These are phyloP conservation scores for Oscarella lobularis DNA, from an alignment of 37 sponge, comb jelly and placozoan genomes.

Conservation along the genomic window DNA sequence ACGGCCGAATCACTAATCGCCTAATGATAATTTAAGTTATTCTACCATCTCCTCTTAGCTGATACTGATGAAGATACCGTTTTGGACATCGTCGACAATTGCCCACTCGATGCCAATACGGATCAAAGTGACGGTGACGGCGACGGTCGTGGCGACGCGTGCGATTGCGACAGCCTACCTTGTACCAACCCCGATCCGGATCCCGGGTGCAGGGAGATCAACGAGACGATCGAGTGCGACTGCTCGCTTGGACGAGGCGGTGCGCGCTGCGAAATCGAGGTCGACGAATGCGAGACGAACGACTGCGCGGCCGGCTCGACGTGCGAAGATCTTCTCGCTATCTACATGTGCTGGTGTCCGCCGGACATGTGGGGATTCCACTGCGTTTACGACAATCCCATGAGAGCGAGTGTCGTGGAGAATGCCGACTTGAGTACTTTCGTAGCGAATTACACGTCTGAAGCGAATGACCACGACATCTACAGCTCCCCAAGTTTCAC, in stretches of 20 bases:
- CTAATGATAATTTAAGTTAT: neutral
- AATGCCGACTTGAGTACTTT: neutral
- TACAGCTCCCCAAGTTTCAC: neutral
- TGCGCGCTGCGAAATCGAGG: neutral
- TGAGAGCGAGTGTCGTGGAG: neutral
- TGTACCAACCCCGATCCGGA: neutral
- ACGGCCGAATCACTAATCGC: neutral
- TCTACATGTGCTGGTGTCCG: neutral
- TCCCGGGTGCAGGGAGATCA: neutral
- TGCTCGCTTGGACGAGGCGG: neutral
- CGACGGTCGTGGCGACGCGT: conserved; percentile 6
- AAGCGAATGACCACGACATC: neutral
- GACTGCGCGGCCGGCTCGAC: neutral
- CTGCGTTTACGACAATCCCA: neutral
- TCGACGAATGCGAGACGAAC: neutral
- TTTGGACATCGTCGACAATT: conserved; percentile 2
- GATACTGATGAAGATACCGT: neutral
- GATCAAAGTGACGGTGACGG: neutral
- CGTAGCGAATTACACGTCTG: neutral
- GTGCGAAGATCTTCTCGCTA: neutral
- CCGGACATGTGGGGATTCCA: neutral
- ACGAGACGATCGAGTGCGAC: neutral
- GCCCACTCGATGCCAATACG: neutral
- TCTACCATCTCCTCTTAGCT: neutral
- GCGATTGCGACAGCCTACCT: conserved; percentile 5